A percentile compares a stretch with the other conserved stretches of the same genome.
Conservation (phyloP, 2,113 vertebrate genomes). For the Petroica traversi region DNA sequence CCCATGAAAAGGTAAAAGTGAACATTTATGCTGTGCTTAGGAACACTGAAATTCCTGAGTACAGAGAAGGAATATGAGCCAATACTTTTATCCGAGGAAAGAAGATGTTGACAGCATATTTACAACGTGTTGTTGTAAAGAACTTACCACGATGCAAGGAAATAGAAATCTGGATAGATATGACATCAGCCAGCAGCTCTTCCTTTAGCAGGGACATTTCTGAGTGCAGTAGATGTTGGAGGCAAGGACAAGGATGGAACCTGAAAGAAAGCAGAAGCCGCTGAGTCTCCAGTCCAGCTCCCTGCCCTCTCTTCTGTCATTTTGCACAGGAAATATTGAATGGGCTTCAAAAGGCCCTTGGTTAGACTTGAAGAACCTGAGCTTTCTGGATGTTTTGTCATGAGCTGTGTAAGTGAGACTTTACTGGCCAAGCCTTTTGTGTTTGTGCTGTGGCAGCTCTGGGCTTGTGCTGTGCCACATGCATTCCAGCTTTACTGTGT, state of each 20-base stretch:
- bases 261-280: slow-evolving; percentile 33
- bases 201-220: slow-evolving; percentile 47
- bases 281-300: not conserved
- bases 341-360: not conserved
- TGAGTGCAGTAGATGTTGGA: slow-evolving; percentile 54
- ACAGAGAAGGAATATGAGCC: not conserved
- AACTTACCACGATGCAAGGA: slow-evolving; percentile 64
- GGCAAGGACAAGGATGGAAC: slow-evolving; percentile 52
- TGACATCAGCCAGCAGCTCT: slow-evolving; percentile 49
- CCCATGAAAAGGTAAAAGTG: not conserved
- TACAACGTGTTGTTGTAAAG: slow-evolving; percentile 57
- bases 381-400: not conserved
- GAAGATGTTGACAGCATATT: slow-evolving; percentile 63
- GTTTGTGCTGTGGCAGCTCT: not conserved
- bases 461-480: not conserved
- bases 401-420: not conserved
- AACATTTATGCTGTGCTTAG: not conserved
- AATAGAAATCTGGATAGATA: slow-evolving; percentile 66
- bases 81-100: slow-evolving; percentile 73
- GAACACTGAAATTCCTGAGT: not conserved
- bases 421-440: not conserved
- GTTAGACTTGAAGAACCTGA: not conserved
- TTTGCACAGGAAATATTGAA: not conserved
- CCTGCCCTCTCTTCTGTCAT: not conserved
- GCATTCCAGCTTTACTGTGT: rapidly evolving